These are phyloP conservation scores for Netelia fuscicornis DNA, from an alignment of 2,888 invertebrate genomes.

Conservation along the genomic window DNA sequence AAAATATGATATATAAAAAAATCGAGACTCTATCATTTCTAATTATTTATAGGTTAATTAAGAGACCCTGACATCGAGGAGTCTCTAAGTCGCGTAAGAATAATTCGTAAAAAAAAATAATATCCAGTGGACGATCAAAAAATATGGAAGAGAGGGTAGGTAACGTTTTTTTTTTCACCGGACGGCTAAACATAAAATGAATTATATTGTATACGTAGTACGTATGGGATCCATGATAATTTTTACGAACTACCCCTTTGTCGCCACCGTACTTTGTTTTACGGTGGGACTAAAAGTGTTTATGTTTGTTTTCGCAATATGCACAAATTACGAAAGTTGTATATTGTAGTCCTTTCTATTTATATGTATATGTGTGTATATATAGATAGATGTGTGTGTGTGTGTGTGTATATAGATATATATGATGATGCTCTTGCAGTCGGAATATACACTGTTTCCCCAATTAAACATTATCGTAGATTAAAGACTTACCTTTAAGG, in stretches of 20 bases:
- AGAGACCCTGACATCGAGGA: neutral
- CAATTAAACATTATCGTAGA: neutral
- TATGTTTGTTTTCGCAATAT: slow-evolving; percentile 9
- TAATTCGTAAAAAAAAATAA: slow-evolving; percentile 7
- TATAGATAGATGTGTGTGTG: too few relatives aligned
- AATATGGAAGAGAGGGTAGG: neutral
- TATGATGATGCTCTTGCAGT: neutral
- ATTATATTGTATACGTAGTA: neutral
- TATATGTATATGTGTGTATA: slow-evolving; percentile 12
- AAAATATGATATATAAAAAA: neutral
- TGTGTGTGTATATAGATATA: slow-evolving; percentile 2
- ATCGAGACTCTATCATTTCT: neutral
- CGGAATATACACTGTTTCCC: neutral
- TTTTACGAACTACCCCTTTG: neutral
- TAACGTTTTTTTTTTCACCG: slow-evolving; percentile 16
- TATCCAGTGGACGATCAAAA: neutral
- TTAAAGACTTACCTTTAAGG: neutral
- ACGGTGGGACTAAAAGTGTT: neutral
- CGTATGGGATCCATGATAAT: neutral
- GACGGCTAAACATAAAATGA: slow-evolving; percentile 18
- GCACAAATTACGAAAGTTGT: neutral
- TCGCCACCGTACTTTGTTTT: neutral
- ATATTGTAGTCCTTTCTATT: neutral
- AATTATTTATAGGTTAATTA: neutral
- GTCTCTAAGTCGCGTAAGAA: slow-evolving; percentile 14